phyloP scores from a whole-genome alignment of 2,888 invertebrate species.

The Bellardia pandia region DNA sequence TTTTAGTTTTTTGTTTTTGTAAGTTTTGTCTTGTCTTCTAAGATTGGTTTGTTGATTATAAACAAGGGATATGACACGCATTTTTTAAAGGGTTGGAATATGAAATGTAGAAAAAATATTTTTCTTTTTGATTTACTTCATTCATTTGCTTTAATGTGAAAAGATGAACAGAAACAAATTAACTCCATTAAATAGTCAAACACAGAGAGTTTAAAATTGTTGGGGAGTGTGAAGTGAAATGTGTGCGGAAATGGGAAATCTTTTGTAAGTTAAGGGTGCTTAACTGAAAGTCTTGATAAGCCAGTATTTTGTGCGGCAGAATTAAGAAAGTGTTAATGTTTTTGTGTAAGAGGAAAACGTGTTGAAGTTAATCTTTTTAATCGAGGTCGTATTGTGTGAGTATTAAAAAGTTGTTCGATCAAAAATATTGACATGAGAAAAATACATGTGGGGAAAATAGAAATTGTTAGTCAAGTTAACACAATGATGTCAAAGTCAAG shows the following conservation, averaged over 20 bases:
- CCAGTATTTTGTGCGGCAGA: too few relatives aligned
- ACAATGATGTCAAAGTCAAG: too few relatives aligned
- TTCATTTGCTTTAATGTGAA: slow-evolving; percentile 26
- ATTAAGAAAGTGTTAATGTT: too few relatives aligned
- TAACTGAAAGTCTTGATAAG: too few relatives aligned
- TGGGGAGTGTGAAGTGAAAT: slow-evolving; percentile 2
- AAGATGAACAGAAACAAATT: slow-evolving; percentile 51
- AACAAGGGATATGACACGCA: slow-evolving; percentile 78
- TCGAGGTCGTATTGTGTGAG: too few relatives aligned
- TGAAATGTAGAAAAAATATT: slow-evolving; percentile 3
- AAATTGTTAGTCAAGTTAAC: too few relatives aligned
- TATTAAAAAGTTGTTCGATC: too few relatives aligned
- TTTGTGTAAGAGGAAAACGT: too few relatives aligned
- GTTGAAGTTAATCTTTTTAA: too few relatives aligned
- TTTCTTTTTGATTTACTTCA: neutral
- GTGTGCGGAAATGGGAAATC: neutral
- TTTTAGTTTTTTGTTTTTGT: slow-evolving; percentile 34
- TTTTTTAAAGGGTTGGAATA: slow-evolving; percentile 68
- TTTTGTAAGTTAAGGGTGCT: too few relatives aligned
- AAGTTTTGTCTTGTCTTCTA: slow-evolving; percentile 23
- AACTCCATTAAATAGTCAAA: slow-evolving; percentile 57
- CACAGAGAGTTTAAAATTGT: slow-evolving; percentile 25
- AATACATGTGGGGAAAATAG: too few relatives aligned
- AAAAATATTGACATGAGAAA: too few relatives aligned
- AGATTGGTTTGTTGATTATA: slow-evolving; percentile 51